Evolutionary conservation across 35 echinoderm and acorn worm genomes (phyloP), one percentile per base, ranked within the genome.

Genomic region (Diadema setosum): DNA sequence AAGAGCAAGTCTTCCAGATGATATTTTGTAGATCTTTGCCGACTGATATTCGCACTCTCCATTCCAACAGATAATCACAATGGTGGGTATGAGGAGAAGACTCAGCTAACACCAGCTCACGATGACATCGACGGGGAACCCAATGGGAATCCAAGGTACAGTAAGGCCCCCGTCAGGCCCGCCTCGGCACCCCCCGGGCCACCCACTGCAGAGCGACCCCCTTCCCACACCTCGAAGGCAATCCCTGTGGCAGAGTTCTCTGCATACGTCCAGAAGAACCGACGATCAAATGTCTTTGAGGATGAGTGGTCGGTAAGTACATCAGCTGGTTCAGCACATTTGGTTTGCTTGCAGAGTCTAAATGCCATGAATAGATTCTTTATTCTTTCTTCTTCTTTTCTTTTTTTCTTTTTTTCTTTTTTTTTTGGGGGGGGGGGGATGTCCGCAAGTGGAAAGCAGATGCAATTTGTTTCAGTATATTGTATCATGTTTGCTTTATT

Each of bases 291-390:
- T n/a, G 33, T 21, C 24, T 78, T 78, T 78, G 73, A 78, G 44
- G 73, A 78, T 42, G 73, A 78, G 14, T 78, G 73, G 73, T 44
- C 73, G 73, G 73, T 78, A 36, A 78, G 73, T 78, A 44, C 15
- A 29, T 12, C 16, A 81, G 86, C 37, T 33, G 2, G n/a, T 88
- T 17, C 39, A 44, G 0, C 16, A n/a, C n/a, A n/a, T n/a, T n/a
- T n/a, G n/a, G n/a, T n/a, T n/a, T n/a, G n/a, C n/a, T n/a, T n/a
- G n/a, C n/a, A n/a, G n/a, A n/a, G n/a, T n/a, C n/a, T n/a, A n/a
- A n/a, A n/a, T n/a, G n/a, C n/a, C n/a, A n/a, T n/a, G n/a, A n/a
- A n/a, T n/a, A n/a, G n/a, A n/a, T n/a, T n/a, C n/a, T n/a, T n/a
- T n/a, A n/a, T n/a, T n/a, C n/a, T n/a, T n/a, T n/a, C n/a, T n/a